Conservation (phyloP, 2,888 invertebrate species). For the Phania funesta region DNA sequence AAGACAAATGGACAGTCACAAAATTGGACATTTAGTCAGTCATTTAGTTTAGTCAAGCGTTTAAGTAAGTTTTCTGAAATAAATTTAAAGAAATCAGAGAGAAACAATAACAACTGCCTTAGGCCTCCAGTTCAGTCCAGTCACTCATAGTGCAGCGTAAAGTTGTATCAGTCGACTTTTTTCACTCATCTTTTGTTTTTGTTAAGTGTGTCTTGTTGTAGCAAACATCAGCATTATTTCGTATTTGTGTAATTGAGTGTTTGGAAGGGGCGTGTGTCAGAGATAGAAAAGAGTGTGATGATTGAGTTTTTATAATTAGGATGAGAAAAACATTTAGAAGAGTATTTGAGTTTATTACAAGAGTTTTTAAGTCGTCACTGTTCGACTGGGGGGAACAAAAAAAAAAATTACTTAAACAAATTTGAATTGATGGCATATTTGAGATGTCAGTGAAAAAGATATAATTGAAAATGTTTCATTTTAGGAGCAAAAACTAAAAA, state of each 20-base stretch:
- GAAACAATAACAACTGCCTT: slow-evolving; percentile 38
- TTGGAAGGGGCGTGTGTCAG: background rate
- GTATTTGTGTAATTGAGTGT: slow-evolving; percentile 46
- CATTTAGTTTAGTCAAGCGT: slow-evolving; percentile 66
- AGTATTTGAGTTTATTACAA: background rate
- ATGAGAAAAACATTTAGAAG: background rate
- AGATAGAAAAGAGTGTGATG: slow-evolving; percentile 7
- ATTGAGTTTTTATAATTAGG: no score
- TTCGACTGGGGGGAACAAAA: no score
- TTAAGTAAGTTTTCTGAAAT: slow-evolving; percentile 62
- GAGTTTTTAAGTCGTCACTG: no score
- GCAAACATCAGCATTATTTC: slow-evolving; percentile 34
- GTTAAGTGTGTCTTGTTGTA: background rate
- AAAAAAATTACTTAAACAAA: no score
- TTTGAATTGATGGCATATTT: no score
- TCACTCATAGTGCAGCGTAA: slow-evolving; percentile 1
- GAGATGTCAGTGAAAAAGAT: no score
- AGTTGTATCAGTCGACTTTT: background rate
- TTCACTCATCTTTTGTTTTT: slow-evolving; percentile 36
- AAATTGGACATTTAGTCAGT: slow-evolving; percentile 67
- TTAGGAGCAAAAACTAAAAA: no score
- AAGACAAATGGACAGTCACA: slow-evolving; percentile 65
- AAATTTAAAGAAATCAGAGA: slow-evolving; percentile 23
- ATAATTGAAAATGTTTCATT: no score
- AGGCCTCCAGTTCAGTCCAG: slow-evolving; percentile 24